Evolutionary conservation across 2,113 vertebrate species (phyloP).

Genomic region (Urocynchramus pylzowi): DNA sequence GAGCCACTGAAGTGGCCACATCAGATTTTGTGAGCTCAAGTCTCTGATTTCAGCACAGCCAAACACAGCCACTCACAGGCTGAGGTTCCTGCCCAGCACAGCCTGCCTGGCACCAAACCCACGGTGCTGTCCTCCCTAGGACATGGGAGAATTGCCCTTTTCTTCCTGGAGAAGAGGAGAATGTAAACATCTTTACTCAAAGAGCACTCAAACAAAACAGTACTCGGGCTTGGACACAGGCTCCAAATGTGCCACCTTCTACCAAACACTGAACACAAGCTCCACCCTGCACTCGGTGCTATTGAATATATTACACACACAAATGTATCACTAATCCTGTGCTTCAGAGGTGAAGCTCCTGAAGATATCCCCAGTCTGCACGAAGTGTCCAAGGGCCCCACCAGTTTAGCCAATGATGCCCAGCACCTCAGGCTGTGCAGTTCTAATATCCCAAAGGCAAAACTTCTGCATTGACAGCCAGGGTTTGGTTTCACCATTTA

Average conservation of each 20-base stretch:
- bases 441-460: not conserved
- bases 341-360: not conserved
- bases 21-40: not conserved
- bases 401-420: not conserved
- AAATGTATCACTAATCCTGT: fast-evolving
- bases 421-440: not conserved
- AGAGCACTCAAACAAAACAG: not conserved
- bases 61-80: fast-evolving
- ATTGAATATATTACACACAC: fast-evolving
- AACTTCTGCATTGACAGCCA: not conserved
- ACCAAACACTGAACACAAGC: not conserved
- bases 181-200: fast-evolving
- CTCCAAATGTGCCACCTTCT: not conserved
- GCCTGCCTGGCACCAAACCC: not conserved
- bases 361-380: fast-evolving
- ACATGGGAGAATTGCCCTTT: fast-evolving
- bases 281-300: not conserved
- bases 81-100: not conserved
- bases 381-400: not conserved
- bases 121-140: fast-evolving
- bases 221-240: too few species aligned
- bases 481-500: not conserved
- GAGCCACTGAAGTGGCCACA: not conserved
- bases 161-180: not conserved
- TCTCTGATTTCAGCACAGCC: not conserved